Base-by-base conservation (phyloP, 2,113 vertebrate species). In the Noturus placidus region DNA sequence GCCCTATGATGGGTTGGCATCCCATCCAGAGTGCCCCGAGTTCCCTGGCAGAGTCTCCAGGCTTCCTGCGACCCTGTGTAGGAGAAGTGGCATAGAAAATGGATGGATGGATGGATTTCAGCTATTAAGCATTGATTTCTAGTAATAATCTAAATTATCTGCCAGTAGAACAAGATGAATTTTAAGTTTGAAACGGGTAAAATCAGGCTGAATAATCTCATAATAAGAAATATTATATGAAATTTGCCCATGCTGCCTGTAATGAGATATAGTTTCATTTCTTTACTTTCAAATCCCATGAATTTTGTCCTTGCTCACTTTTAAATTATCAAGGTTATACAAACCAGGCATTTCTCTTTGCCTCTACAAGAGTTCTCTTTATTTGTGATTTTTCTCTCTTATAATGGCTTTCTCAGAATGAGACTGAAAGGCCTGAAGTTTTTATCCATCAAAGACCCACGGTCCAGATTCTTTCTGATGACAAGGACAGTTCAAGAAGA, bases 401-500 rank as follows among this genome's bases (percentile, higher is more conserved):
- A 33, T 92, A 91, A 94, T 92, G 89, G 94, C 33, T 81, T 93
- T 91, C 93, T 91, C 93, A 52, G 35, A 90, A 89, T 63, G 89
- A 87, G 83, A 84, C 77, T 87, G 38, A 84, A 93, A 65, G 67
- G 56, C 1, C 46, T 50, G 46, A 70, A 74, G 85, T 30, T 59
- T 81, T 87, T 90, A 89, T 85, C 78, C 67, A 87, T 90, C 82
- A 90, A 87, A 82, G 33, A 88, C 95, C 95, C 95, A 93, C 94
- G 95, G 93, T 96, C 94, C 91, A 93, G 93, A 95, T 95, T 96
- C 95, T 96, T 95, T 95, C 94, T 97, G 97, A 96, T 97, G 96
- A 97, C 97, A 95, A 96, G 94, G 94, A 95, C 91, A 90, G 95
- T 95, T 97, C 96, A 96, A 96, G 95, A 97, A 98, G 97, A 99